A percentile compares a stretch with the other conserved stretches of the same genome.
Conservation (phyloP, 35 echinoderm and acorn worm species). For the Amphiura filiformis region DNA sequence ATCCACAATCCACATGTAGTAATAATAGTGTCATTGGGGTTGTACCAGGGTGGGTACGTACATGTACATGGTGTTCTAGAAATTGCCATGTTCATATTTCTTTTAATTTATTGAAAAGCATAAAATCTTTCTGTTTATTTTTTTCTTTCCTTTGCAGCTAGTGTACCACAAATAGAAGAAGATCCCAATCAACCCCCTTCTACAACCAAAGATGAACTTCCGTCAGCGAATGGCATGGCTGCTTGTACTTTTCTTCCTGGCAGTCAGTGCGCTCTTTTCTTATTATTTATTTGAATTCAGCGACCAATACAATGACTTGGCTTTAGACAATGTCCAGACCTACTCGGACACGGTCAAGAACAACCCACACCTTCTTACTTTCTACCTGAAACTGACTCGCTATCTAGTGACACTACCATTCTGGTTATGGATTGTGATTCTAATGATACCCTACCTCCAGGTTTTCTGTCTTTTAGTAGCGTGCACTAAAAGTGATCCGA, state of each 20-base stretch:
- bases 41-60: no score
- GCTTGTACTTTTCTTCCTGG: constrained; percentile 61
- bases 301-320: constrained; percentile 88
- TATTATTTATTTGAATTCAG: constrained; percentile 99
- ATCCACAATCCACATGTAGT: no score
- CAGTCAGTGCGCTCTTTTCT: constrained; percentile 43
- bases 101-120: no score
- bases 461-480: constrained; percentile 89
- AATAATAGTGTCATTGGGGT: no score
- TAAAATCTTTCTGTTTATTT: no score
- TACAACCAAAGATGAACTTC: constrained; percentile 89
- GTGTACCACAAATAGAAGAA: no score
- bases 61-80: no score
- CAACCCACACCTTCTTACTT: constrained; percentile 48
- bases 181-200: no score
- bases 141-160: no score
- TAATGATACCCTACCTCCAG: constrained; percentile 88
- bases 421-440: constrained; percentile 74
- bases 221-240: constrained; percentile 93
- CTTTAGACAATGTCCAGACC: constrained; percentile 60
- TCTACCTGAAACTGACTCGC: constrained; percentile 52
- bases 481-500: constrained; percentile 89
- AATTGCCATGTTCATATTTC: no score
- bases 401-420: constrained; percentile 79
- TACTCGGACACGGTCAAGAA: constrained; percentile 58